A percentile compares a stretch with the other conserved stretches of the same genome.
These are phyloP conservation scores for Coracopsis vasa DNA, from an alignment of 2,113 vertebrate genomes.

Conservation along the genomic window DNA sequence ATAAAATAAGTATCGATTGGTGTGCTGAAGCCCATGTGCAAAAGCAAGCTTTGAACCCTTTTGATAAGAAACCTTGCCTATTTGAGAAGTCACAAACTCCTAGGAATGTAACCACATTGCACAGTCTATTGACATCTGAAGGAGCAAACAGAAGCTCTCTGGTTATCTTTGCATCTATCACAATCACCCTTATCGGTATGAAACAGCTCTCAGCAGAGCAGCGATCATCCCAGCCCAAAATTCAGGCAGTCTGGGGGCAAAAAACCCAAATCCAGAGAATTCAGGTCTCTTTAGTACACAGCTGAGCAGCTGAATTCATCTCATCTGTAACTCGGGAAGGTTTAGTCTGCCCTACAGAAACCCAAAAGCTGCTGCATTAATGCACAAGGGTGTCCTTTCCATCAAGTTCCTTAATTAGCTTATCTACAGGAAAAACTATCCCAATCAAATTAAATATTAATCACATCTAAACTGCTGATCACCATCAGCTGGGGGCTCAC, in stretches of 20 bases:
- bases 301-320: not conserved
- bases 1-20: conserved; percentile 49
- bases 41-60: not conserved
- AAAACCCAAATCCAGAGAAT: not conserved
- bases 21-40: not conserved
- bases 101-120: not conserved
- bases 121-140: not conserved
- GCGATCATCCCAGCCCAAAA: not conserved
- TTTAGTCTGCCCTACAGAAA: conserved; percentile 47
- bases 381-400: conserved; percentile 54
- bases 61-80: not conserved
- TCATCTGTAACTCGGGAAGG: conserved; percentile 20
- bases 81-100: not conserved
- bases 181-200: not conserved
- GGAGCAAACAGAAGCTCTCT: not conserved
- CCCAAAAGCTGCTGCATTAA: conserved; percentile 38
- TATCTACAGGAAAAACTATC: conserved; percentile 74
- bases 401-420: conserved; percentile 73
- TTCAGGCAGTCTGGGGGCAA: not conserved
- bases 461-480: conserved; percentile 75
- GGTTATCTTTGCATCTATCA: not conserved
- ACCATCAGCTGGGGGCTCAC: conserved; percentile 68
- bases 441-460: conserved; percentile 81
- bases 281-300: not conserved
- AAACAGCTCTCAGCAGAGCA: not conserved